A percentile compares a stretch with the other conserved stretches of the same genome.
These are phyloP conservation scores for Neria commutata DNA, from an alignment of 2,888 invertebrate species.

Conservation along the genomic window DNA sequence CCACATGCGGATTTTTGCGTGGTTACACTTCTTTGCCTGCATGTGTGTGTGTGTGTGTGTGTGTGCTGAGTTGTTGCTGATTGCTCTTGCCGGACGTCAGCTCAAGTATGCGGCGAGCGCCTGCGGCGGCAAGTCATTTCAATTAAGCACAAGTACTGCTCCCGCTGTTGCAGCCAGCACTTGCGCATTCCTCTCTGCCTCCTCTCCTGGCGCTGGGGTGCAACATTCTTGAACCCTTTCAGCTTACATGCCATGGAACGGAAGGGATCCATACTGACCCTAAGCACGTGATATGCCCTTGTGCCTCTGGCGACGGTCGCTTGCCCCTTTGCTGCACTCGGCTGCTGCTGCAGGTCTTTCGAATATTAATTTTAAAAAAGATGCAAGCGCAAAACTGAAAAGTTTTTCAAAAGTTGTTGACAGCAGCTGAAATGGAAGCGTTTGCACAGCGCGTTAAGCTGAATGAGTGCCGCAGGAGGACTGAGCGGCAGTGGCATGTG, in stretches of 20 bases:
- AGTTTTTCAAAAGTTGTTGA: constrained; percentile 32
- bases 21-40: too few species aligned
- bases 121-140: constrained; percentile 24
- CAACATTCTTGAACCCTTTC: too few species aligned
- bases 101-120: too few species aligned
- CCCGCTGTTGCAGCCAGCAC: constrained; percentile 30
- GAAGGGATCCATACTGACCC: constrained; percentile 5
- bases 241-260: not conserved
- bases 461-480: constrained; percentile 6
- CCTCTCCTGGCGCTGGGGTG: not conserved
- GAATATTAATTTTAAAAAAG: constrained; percentile 23
- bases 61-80: too few species aligned
- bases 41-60: too few species aligned
- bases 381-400: constrained; percentile 8
- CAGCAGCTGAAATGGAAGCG: constrained; percentile 53
- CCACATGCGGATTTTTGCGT: too few species aligned
- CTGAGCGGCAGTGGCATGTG: not conserved
- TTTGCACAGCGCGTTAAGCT: constrained; percentile 55
- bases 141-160: constrained; percentile 24
- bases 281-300: constrained; percentile 13
- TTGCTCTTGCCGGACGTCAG: too few species aligned
- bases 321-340: not conserved
- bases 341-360: constrained; percentile 1
- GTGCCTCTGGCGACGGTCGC: not conserved
- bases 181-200: constrained; percentile 40